Percentiles rank a stretch among this genome's conserved stretches.
Evolutionary conservation across 53 echinoderm and acorn worm genomes (phyloP).

Genomic region (Stichopus horrens): DNA sequence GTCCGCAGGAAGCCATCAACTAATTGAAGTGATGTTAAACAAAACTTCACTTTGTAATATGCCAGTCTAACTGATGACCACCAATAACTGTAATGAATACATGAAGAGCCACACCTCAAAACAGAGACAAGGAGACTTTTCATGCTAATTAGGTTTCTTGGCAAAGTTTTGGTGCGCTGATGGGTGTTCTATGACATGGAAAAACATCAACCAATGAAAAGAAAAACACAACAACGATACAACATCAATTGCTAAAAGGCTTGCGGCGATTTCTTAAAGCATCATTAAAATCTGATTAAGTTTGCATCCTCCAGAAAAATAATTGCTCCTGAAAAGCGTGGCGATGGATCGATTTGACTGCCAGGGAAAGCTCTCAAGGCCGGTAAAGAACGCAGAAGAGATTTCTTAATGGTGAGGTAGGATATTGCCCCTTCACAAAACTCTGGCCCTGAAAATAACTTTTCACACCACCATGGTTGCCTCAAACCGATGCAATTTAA

Average conservation of each 20-base stretch:
- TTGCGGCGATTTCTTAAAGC: neutral
- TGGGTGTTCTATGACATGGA: too few relatives aligned
- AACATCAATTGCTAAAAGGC: neutral
- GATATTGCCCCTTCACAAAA: neutral
- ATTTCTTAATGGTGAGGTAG: neutral
- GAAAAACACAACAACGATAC: neutral
- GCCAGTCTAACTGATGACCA: too few relatives aligned
- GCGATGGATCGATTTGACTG: too few relatives aligned
- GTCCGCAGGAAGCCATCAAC: too few relatives aligned
- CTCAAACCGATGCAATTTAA: neutral
- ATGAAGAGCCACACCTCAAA: too few relatives aligned
- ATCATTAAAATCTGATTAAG: neutral
- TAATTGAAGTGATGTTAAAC: too few relatives aligned
- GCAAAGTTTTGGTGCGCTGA: too few relatives aligned
- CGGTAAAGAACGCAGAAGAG: neutral
- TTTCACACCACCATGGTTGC: neutral
- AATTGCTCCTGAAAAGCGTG: neutral
- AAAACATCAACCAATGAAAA: neutral
- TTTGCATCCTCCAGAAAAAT: neutral
- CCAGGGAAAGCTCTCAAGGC: too few relatives aligned
- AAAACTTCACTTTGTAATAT: too few relatives aligned
- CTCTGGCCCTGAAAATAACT: neutral
- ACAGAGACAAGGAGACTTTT: too few relatives aligned
- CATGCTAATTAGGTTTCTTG: too few relatives aligned
- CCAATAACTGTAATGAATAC: too few relatives aligned